phyloP scores from a whole-genome alignment of 2,888 invertebrate species.

The Cheilosia vernalis region DNA sequence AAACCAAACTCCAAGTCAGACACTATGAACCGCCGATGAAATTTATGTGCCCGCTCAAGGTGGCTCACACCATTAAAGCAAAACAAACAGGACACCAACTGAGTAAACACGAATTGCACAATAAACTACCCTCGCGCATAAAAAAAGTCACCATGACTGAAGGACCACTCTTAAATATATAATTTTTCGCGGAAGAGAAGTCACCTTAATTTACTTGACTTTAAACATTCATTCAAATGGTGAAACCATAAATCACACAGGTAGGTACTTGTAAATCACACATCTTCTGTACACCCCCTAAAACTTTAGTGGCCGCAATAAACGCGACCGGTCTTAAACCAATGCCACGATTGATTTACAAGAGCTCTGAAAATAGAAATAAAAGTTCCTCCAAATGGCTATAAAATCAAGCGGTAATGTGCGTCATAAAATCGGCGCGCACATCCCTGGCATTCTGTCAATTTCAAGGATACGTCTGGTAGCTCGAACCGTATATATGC shows the following conservation, averaged over 20 bases:
- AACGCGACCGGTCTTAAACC: conserved; percentile 49
- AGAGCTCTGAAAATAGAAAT: conserved; percentile 60
- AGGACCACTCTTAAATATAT: conserved; percentile 13
- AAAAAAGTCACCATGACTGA: conserved; percentile 10
- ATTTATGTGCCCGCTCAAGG: conserved; percentile 22
- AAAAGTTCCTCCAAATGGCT: conserved; percentile 54
- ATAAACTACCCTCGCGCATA: conserved; percentile 37
- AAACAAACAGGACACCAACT: conserved; percentile 62
- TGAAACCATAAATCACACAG: conserved; percentile 60
- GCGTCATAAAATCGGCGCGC: conserved; percentile 62
- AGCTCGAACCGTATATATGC: conserved; percentile 31
- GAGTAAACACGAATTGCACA: conserved; percentile 67
- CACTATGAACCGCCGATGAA: not conserved
- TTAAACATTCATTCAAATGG: conserved; percentile 61
- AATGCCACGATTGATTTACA: conserved; percentile 70
- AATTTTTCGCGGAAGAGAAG: conserved; percentile 59
- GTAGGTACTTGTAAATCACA: too few relatives aligned
- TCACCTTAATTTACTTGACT: conserved; percentile 65
- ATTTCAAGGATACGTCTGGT: conserved; percentile 61
- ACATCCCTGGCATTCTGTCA: conserved; percentile 61
- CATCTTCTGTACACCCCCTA: conserved; percentile 54
- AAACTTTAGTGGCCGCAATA: conserved; percentile 66
- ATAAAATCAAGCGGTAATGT: conserved; percentile 72
- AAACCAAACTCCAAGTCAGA: not conserved
- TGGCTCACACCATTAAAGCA: conserved; percentile 17